Percentiles rank a stretch among this genome's conserved stretches.
Conservation (phyloP, 2,113 vertebrate species). For the Myotis davidii region DNA sequence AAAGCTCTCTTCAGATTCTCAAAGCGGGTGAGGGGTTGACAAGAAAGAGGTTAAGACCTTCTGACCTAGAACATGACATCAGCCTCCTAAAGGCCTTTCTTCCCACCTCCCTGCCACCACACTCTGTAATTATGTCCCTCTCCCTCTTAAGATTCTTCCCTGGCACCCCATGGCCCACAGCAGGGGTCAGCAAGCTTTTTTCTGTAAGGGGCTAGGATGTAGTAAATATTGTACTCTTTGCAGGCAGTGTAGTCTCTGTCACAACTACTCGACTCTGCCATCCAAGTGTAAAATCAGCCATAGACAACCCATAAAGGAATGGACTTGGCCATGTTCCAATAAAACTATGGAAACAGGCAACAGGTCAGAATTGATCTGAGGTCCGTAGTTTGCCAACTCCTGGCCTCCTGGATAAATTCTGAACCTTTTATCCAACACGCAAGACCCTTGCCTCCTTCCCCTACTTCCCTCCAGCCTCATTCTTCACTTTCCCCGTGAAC, state of each 20-base stretch:
- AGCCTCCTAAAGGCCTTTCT: background rate
- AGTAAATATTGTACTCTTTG: background rate
- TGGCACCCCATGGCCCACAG: background rate
- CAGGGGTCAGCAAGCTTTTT: background rate
- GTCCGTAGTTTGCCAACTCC: background rate
- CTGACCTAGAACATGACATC: background rate
- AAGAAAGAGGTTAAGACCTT: background rate
- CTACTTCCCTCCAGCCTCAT: background rate
- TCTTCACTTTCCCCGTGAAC: background rate
- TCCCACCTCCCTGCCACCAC: background rate
- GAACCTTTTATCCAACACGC: background rate
- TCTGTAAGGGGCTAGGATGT: background rate
- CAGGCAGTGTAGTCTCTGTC: background rate
- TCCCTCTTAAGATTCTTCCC: background rate
- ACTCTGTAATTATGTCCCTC: background rate
- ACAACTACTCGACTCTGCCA: background rate
- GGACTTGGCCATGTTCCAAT: background rate
- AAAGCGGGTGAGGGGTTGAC: background rate
- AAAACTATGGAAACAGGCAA: background rate
- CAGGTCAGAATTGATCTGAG: background rate
- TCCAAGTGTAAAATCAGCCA: background rate
- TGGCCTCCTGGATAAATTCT: background rate
- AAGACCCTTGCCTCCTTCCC: background rate
- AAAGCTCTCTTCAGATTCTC: constrained; percentile 1
- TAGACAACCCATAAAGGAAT: background rate